Evolutionary conservation across 2,797 vertebrate genomes (phyloP).

Genomic region (Tauraco hartlaubi): DNA sequence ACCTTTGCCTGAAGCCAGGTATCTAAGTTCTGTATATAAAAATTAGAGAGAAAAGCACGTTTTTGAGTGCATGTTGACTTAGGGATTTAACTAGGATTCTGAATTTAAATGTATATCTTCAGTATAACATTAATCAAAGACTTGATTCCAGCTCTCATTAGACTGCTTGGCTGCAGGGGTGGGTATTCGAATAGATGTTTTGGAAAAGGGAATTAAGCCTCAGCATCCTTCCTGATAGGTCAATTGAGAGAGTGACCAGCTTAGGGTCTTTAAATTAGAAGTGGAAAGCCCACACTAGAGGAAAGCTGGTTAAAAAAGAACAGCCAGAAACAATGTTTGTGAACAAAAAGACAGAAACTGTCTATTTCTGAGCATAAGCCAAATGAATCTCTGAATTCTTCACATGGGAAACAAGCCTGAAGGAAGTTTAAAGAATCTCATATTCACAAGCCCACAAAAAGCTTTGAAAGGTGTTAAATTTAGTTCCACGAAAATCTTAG

Average conservation of each 20-base stretch:
- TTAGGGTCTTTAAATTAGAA: not conserved
- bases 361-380: not conserved
- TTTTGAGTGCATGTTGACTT: not conserved
- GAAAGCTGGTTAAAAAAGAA: not conserved
- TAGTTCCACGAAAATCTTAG: not conserved
- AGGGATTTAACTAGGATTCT: not conserved
- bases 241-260: not conserved
- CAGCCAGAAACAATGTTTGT: not conserved
- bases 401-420: not conserved
- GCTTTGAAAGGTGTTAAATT: not conserved
- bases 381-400: not conserved
- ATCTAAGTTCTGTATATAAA: not conserved
- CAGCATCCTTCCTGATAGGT: not conserved
- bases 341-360: not conserved
- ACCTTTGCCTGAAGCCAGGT: not conserved
- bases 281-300: not conserved
- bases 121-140: not conserved
- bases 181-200: not conserved
- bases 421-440: not conserved
- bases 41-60: rapidly evolving
- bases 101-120: not conserved
- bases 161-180: not conserved
- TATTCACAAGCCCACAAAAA: not conserved
- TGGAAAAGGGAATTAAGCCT: not conserved
- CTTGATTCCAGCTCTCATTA: not conserved